Evolutionary conservation across 2,797 vertebrate species (phyloP).

Genomic region (Pangasius macronema): DNA sequence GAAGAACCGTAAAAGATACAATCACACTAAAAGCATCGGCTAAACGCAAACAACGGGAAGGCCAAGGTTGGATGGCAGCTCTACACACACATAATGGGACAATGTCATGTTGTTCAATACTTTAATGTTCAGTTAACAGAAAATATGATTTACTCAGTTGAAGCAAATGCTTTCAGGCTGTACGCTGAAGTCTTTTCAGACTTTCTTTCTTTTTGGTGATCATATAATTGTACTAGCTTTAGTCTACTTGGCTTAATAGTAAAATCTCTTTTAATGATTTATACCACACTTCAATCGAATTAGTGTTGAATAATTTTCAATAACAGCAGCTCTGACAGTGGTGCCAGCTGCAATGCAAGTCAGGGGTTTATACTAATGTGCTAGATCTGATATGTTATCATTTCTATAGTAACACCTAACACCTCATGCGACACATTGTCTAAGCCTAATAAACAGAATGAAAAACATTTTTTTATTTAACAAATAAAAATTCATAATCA

Average conservation of each 20-base stretch:
- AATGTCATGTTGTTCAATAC: constrained; percentile 38
- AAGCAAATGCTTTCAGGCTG: constrained; percentile 11
- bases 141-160: constrained; percentile 21
- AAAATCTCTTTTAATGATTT: not conserved
- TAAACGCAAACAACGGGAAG: constrained; percentile 54
- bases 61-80: constrained; percentile 57
- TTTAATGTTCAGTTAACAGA: constrained; percentile 17
- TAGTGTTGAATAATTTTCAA: not conserved
- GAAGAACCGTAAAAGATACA: constrained; percentile 68
- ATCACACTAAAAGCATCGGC: constrained; percentile 75
- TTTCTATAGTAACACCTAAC: not conserved
- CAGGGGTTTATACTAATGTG: not conserved
- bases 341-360: not conserved
- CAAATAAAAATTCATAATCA: no score
- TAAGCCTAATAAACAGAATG: not conserved
- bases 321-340: not conserved
- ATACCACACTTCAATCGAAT: not conserved
- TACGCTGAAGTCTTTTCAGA: not conserved
- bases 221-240: not conserved
- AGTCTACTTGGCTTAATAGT: not conserved
- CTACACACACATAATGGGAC: constrained; percentile 37
- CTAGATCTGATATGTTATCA: not conserved
- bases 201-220: not conserved
- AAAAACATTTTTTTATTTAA: no score
- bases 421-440: not conserved